Conservation (phyloP, 2,113 vertebrate species). For the Microtus ochrogaster region DNA sequence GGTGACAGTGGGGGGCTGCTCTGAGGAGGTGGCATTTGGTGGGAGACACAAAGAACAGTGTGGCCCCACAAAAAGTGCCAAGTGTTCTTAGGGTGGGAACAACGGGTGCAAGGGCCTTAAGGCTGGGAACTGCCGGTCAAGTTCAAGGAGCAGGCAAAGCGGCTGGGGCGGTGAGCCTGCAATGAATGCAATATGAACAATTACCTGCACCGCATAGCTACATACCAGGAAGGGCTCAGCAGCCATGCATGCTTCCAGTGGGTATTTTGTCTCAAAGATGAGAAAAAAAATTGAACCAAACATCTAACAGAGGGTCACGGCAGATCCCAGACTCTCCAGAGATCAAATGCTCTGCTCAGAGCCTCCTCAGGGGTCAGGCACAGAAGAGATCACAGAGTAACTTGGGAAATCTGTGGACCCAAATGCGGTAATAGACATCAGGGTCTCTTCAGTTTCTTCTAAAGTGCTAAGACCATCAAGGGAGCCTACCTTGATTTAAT, state of each 20-base stretch:
- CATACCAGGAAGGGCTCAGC: background rate
- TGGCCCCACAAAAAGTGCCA: background rate
- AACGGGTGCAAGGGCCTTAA: background rate
- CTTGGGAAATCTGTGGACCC: background rate
- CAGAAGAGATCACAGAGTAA: background rate
- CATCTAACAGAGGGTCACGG: background rate
- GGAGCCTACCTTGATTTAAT: background rate
- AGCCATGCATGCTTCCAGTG: background rate
- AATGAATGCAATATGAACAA: accelerated
- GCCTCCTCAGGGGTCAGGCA: background rate
- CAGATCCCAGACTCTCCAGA: background rate
- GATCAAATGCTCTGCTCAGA: background rate
- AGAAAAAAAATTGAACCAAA: background rate
- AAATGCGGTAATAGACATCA: no score
- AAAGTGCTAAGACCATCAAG: background rate
- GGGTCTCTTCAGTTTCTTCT: background rate
- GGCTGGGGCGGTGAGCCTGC: accelerated
- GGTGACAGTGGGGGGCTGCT: background rate
- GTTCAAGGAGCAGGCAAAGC: accelerated
- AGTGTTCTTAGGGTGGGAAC: background rate
- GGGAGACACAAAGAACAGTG: no score
- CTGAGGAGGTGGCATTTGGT: background rate
- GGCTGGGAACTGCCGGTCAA: no score
- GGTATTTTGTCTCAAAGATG: background rate
- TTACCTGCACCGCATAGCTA: no score